These are phyloP conservation scores for Mohoua ochrocephala DNA, from an alignment of 2,113 vertebrate genomes.

Conservation along the genomic window DNA sequence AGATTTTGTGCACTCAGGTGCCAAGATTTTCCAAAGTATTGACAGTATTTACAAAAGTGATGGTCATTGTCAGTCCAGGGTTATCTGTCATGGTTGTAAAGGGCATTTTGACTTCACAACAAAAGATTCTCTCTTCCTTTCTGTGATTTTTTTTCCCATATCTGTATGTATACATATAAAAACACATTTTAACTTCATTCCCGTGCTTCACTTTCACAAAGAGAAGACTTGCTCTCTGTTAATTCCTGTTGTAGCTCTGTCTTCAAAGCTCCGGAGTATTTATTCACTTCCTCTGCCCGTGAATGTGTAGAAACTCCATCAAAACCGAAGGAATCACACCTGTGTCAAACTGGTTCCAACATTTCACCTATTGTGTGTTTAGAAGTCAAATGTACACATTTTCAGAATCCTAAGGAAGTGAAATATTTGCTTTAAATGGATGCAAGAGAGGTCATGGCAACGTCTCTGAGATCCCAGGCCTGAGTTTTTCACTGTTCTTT, in stretches of 20 bases:
- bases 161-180: background rate
- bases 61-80: background rate
- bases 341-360: background rate
- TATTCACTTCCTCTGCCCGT: background rate
- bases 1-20: background rate
- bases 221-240: background rate
- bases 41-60: background rate
- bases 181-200: background rate
- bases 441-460: accelerated
- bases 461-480: background rate
- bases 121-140: background rate
- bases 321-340: background rate
- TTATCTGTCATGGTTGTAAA: background rate
- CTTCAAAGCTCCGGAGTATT: background rate
- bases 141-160: background rate
- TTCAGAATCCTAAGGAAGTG: background rate
- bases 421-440: background rate
- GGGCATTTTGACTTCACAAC: background rate
- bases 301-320: background rate
- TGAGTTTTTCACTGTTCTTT: background rate
- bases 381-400: background rate
- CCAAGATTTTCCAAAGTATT: background rate
- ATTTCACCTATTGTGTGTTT: background rate
- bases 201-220: background rate
- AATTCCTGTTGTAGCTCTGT: background rate